phyloP scores from a whole-genome alignment of 2,888 invertebrate species.

The Drosophila macrothrix region DNA sequence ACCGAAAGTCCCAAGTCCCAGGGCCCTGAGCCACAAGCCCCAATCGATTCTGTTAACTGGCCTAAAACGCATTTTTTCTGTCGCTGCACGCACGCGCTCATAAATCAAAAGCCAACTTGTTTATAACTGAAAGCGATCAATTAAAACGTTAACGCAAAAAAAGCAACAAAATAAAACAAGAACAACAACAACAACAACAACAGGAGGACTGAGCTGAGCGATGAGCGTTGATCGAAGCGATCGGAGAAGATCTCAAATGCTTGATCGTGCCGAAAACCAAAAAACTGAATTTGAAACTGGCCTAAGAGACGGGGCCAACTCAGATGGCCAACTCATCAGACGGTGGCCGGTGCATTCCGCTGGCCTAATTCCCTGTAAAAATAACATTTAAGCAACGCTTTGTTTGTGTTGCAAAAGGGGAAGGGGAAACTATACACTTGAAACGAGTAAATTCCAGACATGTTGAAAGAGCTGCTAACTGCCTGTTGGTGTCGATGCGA shows the following conservation, averaged over 20 bases:
- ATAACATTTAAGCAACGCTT: slow-evolving; percentile 61
- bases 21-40: slow-evolving; percentile 1
- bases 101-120: slow-evolving; percentile 79
- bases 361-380: slow-evolving; percentile 73
- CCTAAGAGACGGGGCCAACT: slow-evolving; percentile 29
- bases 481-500: slow-evolving; percentile 65
- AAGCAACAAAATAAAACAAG: slow-evolving; percentile 27
- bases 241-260: slow-evolving; percentile 44
- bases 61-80: slow-evolving; percentile 76
- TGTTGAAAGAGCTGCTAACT: slow-evolving; percentile 62
- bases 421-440: slow-evolving; percentile 31
- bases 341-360: slow-evolving; percentile 59
- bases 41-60: slow-evolving; percentile 58
- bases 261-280: slow-evolving; percentile 74
- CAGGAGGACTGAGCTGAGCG: slow-evolving; percentile 38
- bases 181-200: slow-evolving; percentile 4
- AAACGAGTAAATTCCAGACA: slow-evolving; percentile 54
- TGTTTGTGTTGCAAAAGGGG: slow-evolving; percentile 15
- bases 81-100: slow-evolving; percentile 79
- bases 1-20: slow-evolving; percentile 4
- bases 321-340: slow-evolving; percentile 16
- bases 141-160: slow-evolving; percentile 80
- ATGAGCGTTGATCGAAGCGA: slow-evolving; percentile 59
- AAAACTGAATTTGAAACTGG: slow-evolving; percentile 59
- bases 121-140: slow-evolving; percentile 80